Conservation (phyloP, 2,888 invertebrate genomes). For the Dolichomitus sp. region DNA sequence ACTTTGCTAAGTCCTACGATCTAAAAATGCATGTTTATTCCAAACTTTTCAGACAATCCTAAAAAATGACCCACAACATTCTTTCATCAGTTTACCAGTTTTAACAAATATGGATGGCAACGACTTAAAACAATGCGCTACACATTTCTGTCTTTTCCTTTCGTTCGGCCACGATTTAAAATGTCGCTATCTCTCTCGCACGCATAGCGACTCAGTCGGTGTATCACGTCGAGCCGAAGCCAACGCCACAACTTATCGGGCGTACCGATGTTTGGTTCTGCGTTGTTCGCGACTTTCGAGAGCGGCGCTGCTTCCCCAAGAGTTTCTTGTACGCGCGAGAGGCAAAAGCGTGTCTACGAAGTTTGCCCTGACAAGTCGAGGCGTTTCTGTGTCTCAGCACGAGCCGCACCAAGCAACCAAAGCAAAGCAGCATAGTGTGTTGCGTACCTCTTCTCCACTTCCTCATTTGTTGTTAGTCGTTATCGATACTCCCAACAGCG, state of each 20-base stretch:
- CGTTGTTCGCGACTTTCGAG: not conserved
- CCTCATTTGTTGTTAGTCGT: slow-evolving; percentile 2
- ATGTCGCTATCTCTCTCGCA: not conserved
- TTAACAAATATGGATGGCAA: too few species aligned
- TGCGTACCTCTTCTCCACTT: slow-evolving; percentile 3
- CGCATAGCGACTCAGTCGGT: not conserved
- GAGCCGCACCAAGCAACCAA: not conserved
- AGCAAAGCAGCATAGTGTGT: not conserved
- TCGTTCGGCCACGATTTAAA: not conserved
- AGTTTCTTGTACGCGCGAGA: not conserved
- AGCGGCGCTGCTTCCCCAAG: slow-evolving; percentile 4
- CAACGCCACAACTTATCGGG: not conserved
- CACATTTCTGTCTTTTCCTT: not conserved
- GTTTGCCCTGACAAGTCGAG: slow-evolving; percentile 2
- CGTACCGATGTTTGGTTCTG: not conserved
- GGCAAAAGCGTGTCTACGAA: not conserved
- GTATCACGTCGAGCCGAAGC: too few species aligned
- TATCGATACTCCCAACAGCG: slow-evolving; percentile 11
- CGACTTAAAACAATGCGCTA: not conserved
- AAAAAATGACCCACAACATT: too few species aligned
- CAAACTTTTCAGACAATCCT: too few species aligned
- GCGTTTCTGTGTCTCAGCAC: not conserved
- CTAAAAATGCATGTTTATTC: too few species aligned
- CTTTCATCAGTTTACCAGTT: too few species aligned
- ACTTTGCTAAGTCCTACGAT: too few species aligned